A percentile compares a stretch with the other conserved stretches of the same genome.
phyloP scores from a whole-genome alignment of 2,797 vertebrate genomes.

The Acanthornis magna region DNA sequence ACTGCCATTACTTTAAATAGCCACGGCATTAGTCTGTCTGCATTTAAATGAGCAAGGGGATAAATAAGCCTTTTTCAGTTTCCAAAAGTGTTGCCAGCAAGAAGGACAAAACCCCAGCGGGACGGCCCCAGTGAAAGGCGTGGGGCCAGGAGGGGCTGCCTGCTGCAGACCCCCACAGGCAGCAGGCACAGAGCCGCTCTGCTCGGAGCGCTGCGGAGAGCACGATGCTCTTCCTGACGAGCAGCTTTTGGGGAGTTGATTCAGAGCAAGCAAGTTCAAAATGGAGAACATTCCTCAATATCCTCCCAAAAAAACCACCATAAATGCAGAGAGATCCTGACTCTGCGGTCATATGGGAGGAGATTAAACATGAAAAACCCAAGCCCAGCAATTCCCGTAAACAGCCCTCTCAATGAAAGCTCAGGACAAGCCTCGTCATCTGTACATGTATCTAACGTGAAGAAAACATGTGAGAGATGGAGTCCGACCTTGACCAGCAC shows the following conservation, averaged over 20 bases:
- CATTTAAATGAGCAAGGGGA: background rate
- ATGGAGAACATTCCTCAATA: background rate
- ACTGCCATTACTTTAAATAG: background rate
- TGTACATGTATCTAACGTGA: background rate
- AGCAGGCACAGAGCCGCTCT: background rate
- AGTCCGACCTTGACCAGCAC: background rate
- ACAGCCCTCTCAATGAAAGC: background rate
- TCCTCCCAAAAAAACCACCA: fast-evolving
- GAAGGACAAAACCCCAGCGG: background rate
- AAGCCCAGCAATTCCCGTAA: background rate
- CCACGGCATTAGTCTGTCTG: background rate
- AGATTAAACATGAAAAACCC: background rate
- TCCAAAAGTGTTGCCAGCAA: background rate
- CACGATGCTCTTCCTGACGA: fast-evolving
- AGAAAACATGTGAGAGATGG: background rate
- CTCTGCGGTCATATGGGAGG: background rate
- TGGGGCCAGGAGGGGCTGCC: background rate
- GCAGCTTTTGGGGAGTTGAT: fast-evolving
- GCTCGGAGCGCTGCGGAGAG: background rate
- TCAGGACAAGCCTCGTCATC: background rate
- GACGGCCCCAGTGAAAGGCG: fast-evolving
- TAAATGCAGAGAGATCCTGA: background rate
- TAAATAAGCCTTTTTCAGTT: background rate
- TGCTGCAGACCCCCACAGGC: fast-evolving
- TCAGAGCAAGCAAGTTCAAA: background rate